Evolutionary conservation across 2,113 vertebrate species (phyloP).

Genomic region (Oryzias javanicus): DNA sequence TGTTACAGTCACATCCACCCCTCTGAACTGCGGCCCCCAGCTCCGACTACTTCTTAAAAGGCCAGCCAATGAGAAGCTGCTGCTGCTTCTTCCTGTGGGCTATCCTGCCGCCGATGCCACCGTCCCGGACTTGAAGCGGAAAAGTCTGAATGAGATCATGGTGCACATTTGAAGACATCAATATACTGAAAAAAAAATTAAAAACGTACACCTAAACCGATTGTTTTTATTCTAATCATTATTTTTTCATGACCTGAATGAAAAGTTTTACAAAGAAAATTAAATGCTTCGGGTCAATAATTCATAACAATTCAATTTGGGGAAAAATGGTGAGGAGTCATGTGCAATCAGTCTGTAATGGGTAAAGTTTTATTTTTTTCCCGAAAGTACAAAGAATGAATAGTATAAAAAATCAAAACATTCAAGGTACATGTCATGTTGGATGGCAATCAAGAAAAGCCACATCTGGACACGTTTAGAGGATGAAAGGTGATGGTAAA

Average conservation of each 20-base stretch:
- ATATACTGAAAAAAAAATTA: not conserved
- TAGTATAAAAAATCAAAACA: too few relatives aligned
- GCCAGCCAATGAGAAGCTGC: constrained; percentile 88
- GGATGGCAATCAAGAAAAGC: too few relatives aligned
- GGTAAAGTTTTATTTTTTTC: too few relatives aligned
- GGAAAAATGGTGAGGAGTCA: too few relatives aligned
- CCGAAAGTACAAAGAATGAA: too few relatives aligned
- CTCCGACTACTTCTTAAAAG: constrained; percentile 84
- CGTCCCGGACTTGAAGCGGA: constrained; percentile 84
- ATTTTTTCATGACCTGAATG: too few relatives aligned
- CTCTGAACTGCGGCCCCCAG: constrained; percentile 91
- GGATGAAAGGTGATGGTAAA: too few relatives aligned
- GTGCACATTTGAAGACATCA: constrained; percentile 75
- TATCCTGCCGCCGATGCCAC: constrained; percentile 85
- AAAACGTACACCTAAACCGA: not conserved
- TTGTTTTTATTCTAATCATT: not conserved
- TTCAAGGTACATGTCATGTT: too few relatives aligned
- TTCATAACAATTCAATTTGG: too few relatives aligned
- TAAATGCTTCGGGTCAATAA: not conserved
- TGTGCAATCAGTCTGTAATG: too few relatives aligned
- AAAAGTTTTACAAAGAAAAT: not conserved
- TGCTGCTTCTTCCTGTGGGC: constrained; percentile 91
- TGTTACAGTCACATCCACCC: constrained; percentile 90
- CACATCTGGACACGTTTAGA: too few relatives aligned
- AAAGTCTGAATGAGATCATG: constrained; percentile 84